These are phyloP conservation scores for Microplitis demolitor DNA, from an alignment of 1,140 invertebrate species.

Conservation along the genomic window DNA sequence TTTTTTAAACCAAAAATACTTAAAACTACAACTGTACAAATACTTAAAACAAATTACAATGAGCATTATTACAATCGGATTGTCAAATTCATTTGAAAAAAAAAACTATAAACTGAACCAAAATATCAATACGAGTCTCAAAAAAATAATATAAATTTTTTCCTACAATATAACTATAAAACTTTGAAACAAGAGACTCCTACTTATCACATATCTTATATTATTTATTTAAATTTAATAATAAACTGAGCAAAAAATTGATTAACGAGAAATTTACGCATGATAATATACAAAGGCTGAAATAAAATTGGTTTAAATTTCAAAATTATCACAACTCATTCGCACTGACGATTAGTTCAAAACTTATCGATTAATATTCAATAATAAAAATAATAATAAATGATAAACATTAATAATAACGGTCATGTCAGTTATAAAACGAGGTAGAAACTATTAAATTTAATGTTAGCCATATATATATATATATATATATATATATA, in stretches of 20 bases:
- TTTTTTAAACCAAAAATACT: too few relatives aligned
- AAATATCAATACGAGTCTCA: background rate
- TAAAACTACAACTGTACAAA: too few relatives aligned
- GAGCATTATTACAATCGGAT: too few relatives aligned
- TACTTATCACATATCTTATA: conserved; percentile 29
- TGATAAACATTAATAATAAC: conserved; percentile 14
- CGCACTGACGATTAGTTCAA: conserved; percentile 1
- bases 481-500: background rate
- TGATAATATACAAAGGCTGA: background rate
- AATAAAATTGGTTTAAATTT: conserved; percentile 14
- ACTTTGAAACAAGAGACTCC: conserved; percentile 21
- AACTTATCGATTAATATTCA: background rate
- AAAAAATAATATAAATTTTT: background rate
- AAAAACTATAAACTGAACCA: background rate
- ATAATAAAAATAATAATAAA: too few relatives aligned
- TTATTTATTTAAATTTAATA: conserved; percentile 2
- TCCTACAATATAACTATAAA: conserved; percentile 19
- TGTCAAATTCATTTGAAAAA: background rate
- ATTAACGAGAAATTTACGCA: background rate
- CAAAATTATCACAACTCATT: conserved; percentile 21
- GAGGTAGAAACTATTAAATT: conserved; percentile 21
- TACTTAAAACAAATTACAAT: too few relatives aligned
- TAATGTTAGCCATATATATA: conserved; percentile 5
- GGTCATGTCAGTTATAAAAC: conserved; percentile 9
- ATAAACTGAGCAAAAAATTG: conserved; percentile 32